Evolutionary conservation across 2,113 vertebrate species (phyloP).

Genomic region (Ctenodactylus gundi): DNA sequence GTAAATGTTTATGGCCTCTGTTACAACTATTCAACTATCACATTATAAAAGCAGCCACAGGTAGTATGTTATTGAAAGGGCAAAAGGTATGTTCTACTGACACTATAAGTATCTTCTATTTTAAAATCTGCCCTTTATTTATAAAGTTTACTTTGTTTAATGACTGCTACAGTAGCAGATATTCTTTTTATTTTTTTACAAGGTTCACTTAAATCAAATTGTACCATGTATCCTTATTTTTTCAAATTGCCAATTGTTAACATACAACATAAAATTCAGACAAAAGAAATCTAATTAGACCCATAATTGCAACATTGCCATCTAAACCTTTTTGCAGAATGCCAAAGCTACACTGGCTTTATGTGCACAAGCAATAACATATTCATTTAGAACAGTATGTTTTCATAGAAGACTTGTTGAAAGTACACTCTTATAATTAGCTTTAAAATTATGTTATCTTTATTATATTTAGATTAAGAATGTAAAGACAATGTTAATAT

Average conservation of each 20-base stretch:
- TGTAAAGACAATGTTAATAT: neutral
- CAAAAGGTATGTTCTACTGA: neutral
- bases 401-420: neutral
- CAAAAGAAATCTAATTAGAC: conserved; percentile 73
- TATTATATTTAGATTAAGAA: neutral
- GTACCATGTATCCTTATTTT: neutral
- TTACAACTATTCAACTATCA: neutral
- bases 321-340: conserved; percentile 77
- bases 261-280: neutral
- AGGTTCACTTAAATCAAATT: neutral
- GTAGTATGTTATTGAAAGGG: neutral
- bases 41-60: neutral
- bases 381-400: neutral
- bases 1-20: neutral
- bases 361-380: conserved; percentile 75
- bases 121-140: neutral
- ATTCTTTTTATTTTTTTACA: neutral
- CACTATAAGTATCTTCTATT: neutral
- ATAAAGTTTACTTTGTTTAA: neutral
- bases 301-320: conserved; percentile 79
- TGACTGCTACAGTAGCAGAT: neutral
- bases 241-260: conserved; percentile 39
- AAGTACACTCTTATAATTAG: neutral
- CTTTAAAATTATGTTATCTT: neutral
- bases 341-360: conserved; percentile 82